Conservation (phyloP, 2,113 vertebrate genomes). For the Amazona guildingii region DNA sequence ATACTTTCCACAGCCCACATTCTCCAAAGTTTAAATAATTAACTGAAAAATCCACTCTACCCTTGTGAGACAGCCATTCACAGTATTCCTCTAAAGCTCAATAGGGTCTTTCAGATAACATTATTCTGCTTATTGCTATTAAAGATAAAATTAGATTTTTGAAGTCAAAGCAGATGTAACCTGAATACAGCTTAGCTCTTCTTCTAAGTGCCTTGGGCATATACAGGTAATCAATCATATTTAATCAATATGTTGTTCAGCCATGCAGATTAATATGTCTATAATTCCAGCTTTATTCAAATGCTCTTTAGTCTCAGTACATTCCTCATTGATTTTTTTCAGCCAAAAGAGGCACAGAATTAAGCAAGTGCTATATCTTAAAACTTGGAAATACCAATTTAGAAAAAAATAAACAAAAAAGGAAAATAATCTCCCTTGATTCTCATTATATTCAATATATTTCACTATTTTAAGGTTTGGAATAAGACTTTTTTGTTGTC, state of each 20-base stretch:
- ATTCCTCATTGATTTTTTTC: not conserved
- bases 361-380: not conserved
- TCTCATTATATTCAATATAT: not conserved
- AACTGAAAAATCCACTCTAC: not conserved
- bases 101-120: not conserved
- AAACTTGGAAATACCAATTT: not conserved
- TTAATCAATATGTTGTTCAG: constrained; percentile 65
- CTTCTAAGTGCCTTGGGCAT: constrained; percentile 28
- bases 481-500: not conserved
- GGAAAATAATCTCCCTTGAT: not conserved
- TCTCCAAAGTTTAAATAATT: not conserved
- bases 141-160: constrained; percentile 58
- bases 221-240: constrained; percentile 61
- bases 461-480: not conserved
- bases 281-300: constrained; percentile 54
- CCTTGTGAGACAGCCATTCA: not conserved
- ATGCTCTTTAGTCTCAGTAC: constrained; percentile 14
- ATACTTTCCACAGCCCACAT: not conserved
- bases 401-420: not conserved
- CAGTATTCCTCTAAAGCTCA: not conserved
- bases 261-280: constrained; percentile 36
- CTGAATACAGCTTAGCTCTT: constrained; percentile 28
- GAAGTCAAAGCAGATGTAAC: constrained; percentile 32
- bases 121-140: constrained; percentile 5
- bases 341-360: not conserved